These are phyloP conservation scores for Melanotaenia trifasciata DNA, from an alignment of 2,797 vertebrate species.

Conservation along the genomic window DNA sequence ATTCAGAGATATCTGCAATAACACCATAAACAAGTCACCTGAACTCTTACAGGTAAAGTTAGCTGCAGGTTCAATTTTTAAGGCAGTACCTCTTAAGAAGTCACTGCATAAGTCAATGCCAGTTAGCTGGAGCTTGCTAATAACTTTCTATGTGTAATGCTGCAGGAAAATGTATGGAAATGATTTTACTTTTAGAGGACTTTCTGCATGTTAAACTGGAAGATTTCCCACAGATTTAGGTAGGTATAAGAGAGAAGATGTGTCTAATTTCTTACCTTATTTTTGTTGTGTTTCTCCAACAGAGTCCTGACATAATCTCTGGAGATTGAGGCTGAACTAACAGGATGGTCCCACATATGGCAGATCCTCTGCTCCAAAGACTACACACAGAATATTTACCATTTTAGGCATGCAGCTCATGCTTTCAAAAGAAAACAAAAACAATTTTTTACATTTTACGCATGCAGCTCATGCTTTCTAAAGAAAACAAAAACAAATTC, in stretches of 20 bases:
- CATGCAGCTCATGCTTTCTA: slow-evolving; percentile 44
- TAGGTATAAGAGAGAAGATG: neutral
- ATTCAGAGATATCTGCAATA: slow-evolving; percentile 48
- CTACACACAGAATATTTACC: slow-evolving; percentile 56
- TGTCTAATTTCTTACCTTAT: slow-evolving; percentile 62
- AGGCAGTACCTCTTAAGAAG: neutral
- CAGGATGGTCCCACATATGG: slow-evolving; percentile 84
- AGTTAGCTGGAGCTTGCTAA: slow-evolving; percentile 19
- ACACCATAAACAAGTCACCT: slow-evolving; percentile 31
- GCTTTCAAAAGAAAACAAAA: slow-evolving; percentile 24
- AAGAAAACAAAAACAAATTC: slow-evolving; percentile 26
- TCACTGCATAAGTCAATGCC: neutral
- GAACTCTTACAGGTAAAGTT: slow-evolving; percentile 21
- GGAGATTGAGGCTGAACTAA: slow-evolving; percentile 77
- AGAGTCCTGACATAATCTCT: slow-evolving; percentile 75
- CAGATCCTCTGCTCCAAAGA: slow-evolving; percentile 75
- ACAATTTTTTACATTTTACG: slow-evolving; percentile 41
- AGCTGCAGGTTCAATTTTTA: slow-evolving; percentile 23
- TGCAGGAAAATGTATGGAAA: neutral
- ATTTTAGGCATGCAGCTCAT: slow-evolving; percentile 50
- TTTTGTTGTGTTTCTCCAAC: slow-evolving; percentile 75
- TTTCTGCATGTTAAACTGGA: neutral
- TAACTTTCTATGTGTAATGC: neutral
- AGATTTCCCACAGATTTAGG: neutral
- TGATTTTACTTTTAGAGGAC: neutral